A percentile compares a stretch with the other conserved stretches of the same genome.
Conservation (phyloP, 2,797 vertebrate genomes). For the Cyprinodon diabolis region DNA sequence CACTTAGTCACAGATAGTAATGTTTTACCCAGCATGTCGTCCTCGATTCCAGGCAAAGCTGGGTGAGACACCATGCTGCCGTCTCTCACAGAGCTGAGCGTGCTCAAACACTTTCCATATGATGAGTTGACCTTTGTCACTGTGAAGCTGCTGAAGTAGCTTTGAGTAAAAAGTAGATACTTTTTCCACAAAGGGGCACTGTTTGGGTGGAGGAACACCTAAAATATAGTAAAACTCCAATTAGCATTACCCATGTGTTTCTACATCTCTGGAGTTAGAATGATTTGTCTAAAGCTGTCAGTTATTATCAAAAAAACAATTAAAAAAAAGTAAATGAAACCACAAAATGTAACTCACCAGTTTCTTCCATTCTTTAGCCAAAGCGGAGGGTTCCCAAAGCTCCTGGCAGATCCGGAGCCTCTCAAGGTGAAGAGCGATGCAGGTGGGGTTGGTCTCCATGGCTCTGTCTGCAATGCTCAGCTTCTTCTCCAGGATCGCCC, state of each 20-base stretch:
- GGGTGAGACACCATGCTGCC: slow-evolving; percentile 94
- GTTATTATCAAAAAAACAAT: neutral
- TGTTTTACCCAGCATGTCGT: slow-evolving; percentile 89
- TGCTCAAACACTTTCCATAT: slow-evolving; percentile 94
- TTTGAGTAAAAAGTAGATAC: slow-evolving; percentile 92
- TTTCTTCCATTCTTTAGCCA: slow-evolving; percentile 96
- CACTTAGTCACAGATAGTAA: neutral
- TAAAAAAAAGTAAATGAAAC: neutral
- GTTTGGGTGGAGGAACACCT: slow-evolving; percentile 94
- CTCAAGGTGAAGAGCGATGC: slow-evolving; percentile 88
- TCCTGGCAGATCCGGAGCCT: slow-evolving; percentile 87
- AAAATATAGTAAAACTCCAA: neutral
- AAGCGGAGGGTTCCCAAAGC: slow-evolving; percentile 88
- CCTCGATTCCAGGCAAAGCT: slow-evolving; percentile 85
- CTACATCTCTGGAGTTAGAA: neutral
- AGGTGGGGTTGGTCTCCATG: slow-evolving; percentile 87
- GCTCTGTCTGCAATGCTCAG: slow-evolving; percentile 91
- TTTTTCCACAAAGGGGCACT: slow-evolving; percentile 88
- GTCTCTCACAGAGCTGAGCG: slow-evolving; percentile 88
- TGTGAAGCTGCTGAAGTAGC: slow-evolving; percentile 93
- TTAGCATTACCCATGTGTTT: neutral
- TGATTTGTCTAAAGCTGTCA: neutral
- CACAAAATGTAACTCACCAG: slow-evolving; percentile 62
- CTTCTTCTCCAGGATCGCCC: slow-evolving; percentile 91
- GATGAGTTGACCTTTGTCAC: slow-evolving; percentile 87